These are phyloP conservation scores for Mus caroli DNA, from an alignment of 2,797 vertebrate species.

Conservation along the genomic window DNA sequence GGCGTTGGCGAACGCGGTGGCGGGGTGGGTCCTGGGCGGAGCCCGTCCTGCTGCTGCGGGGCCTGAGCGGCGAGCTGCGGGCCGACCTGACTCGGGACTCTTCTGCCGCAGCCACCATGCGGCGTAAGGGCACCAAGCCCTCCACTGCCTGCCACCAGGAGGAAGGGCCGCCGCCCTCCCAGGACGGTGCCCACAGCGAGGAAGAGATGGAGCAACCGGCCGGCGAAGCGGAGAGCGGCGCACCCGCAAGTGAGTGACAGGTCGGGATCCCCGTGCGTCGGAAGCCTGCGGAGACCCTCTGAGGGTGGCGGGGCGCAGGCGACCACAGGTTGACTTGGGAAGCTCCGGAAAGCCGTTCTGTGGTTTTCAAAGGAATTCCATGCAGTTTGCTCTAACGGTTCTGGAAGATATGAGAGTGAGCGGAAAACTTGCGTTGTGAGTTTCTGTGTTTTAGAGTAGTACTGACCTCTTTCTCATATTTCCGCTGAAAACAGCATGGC, in stretches of 20 bases:
- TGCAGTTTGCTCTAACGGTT: neutral
- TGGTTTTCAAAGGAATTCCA: neutral
- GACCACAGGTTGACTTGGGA: neutral
- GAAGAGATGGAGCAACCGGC: slow-evolving; percentile 19
- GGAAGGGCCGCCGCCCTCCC: slow-evolving; percentile 89
- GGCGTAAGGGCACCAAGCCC: slow-evolving; percentile 93
- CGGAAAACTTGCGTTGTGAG: neutral
- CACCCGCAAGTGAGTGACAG: slow-evolving; percentile 69
- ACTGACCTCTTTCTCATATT: neutral
- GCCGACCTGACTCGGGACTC: neutral
- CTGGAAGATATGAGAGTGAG: neutral
- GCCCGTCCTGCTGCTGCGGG: neutral
- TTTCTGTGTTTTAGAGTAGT: slow-evolving; percentile 8
- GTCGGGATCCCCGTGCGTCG: neutral
- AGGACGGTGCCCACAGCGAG: slow-evolving; percentile 88
- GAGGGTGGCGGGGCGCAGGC: neutral
- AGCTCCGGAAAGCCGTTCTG: neutral
- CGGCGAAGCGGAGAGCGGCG: neutral
- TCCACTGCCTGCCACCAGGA: slow-evolving; percentile 91
- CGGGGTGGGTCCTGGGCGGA: neutral
- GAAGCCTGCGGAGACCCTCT: neutral
- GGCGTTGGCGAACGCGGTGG: neutral
- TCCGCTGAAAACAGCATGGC: neutral
- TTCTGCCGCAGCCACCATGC: slow-evolving; percentile 90
- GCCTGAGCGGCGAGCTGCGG: neutral